Percentiles rank a stretch among this genome's conserved stretches.
Evolutionary conservation across 2,888 invertebrate genomes (phyloP).

Genomic region (Hypomecis punctinalis): DNA sequence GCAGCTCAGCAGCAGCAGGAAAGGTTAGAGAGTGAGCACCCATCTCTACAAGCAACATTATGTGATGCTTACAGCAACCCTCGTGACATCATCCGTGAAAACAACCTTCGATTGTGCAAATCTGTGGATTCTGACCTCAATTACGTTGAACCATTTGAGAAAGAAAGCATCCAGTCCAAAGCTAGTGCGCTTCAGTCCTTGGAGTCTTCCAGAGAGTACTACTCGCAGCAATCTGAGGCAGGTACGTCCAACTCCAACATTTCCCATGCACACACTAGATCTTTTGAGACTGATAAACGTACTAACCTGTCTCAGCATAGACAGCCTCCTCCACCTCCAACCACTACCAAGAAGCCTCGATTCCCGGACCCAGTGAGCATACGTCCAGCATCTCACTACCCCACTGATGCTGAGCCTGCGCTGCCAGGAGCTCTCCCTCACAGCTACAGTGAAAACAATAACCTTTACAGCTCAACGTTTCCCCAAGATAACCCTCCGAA

Average conservation of each 20-base stretch:
- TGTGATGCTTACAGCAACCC: slow-evolving; percentile 82
- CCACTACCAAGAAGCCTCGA: slow-evolving; percentile 74
- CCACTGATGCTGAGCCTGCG: slow-evolving; percentile 61
- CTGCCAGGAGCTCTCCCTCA: slow-evolving; percentile 59
- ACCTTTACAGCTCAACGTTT: slow-evolving; percentile 71
- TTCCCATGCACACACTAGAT: slow-evolving; percentile 63
- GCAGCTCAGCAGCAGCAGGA: slow-evolving; percentile 57
- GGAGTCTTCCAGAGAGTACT: slow-evolving; percentile 74
- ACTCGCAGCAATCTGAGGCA: slow-evolving; percentile 62
- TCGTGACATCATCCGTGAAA: slow-evolving; percentile 73
- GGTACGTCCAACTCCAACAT: slow-evolving; percentile 58
- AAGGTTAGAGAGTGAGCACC: slow-evolving; percentile 42
- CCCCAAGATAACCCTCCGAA: slow-evolving; percentile 61
- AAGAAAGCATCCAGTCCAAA: slow-evolving; percentile 79
- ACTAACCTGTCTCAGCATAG: slow-evolving; percentile 63
- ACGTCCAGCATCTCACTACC: slow-evolving; percentile 78
- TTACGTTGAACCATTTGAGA: slow-evolving; percentile 81
- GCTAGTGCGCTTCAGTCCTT: slow-evolving; percentile 76
- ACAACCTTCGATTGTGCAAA: slow-evolving; percentile 72
- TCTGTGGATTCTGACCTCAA: slow-evolving; percentile 80
- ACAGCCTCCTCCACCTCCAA: slow-evolving; percentile 75
- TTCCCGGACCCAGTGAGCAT: slow-evolving; percentile 80
- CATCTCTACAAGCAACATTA: slow-evolving; percentile 61
- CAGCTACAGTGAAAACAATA: slow-evolving; percentile 78
- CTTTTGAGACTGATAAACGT: slow-evolving; percentile 61